These are phyloP conservation scores for Nicator chloris DNA, from an alignment of 2,113 vertebrate species.

Conservation along the genomic window DNA sequence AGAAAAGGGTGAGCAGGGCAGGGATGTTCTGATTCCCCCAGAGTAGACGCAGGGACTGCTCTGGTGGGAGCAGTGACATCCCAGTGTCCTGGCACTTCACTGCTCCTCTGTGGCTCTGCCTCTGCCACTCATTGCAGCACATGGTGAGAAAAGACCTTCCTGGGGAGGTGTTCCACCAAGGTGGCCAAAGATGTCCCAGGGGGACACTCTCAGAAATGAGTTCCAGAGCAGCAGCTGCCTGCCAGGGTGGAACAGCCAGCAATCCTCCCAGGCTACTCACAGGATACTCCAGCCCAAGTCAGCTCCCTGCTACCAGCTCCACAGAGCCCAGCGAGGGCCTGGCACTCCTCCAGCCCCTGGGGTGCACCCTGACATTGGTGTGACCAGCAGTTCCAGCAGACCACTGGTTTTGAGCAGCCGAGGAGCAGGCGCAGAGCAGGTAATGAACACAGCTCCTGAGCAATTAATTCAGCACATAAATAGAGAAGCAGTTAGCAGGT, in stretches of 20 bases:
- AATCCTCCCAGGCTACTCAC: not conserved
- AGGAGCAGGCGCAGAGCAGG: not conserved
- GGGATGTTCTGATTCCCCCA: accelerated
- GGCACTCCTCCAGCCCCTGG: not conserved
- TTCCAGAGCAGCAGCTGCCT: not conserved
- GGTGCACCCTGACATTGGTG: not conserved
- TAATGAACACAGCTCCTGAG: not conserved
- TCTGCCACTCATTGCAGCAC: not conserved
- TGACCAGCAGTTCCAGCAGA: not conserved
- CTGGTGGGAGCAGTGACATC: not conserved
- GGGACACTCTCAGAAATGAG: accelerated
- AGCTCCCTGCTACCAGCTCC: not conserved
- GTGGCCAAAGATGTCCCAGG: not conserved
- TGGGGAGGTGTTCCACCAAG: not conserved
- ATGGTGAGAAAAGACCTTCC: accelerated
- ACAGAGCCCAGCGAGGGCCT: not conserved
- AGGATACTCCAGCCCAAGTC: not conserved
- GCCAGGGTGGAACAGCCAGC: not conserved
- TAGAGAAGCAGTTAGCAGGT: not conserved
- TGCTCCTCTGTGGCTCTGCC: not conserved
- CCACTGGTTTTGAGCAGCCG: not conserved
- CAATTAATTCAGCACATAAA: not conserved
- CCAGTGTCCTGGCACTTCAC: not conserved
- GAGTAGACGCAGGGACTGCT: accelerated
- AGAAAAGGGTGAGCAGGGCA: accelerated